These are phyloP conservation scores for Hirtodrosophila alboralis DNA, from an alignment of 2,888 invertebrate species.

Conservation along the genomic window DNA sequence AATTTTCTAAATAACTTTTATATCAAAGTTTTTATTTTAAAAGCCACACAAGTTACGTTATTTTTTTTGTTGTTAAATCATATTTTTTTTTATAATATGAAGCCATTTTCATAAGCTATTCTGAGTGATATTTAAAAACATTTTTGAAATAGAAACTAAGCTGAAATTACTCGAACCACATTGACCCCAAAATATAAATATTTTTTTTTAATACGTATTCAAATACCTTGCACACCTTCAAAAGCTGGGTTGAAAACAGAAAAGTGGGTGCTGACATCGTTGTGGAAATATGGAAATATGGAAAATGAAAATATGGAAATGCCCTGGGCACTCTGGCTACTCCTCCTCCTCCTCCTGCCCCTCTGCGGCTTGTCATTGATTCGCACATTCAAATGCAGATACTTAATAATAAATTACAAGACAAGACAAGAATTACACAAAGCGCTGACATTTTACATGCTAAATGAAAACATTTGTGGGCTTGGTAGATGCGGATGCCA, in stretches of 20 bases:
- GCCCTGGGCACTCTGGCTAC: constrained; percentile 30
- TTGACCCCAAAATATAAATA: constrained; percentile 7
- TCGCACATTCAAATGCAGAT: constrained; percentile 24
- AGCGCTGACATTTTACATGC: constrained; percentile 74
- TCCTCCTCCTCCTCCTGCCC: constrained; percentile 20
- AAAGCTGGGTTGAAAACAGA: constrained; percentile 21
- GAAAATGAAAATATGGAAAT: constrained; percentile 7
- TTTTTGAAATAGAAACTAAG: too few relatives aligned
- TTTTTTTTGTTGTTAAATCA: too few relatives aligned
- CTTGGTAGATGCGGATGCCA: constrained; percentile 55
- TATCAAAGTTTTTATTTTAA: too few relatives aligned
- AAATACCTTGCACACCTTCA: constrained; percentile 26
- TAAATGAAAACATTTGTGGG: constrained; percentile 72
- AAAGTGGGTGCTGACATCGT: constrained; percentile 21
- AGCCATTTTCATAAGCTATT: too few relatives aligned
- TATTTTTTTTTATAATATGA: too few relatives aligned
- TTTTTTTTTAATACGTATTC: constrained; percentile 7
- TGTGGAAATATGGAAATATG: neutral
- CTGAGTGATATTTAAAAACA: neutral
- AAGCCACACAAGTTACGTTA: too few relatives aligned
- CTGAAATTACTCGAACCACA: neutral
- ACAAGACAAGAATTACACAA: constrained; percentile 50
- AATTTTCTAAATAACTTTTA: too few relatives aligned
- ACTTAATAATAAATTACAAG: constrained; percentile 51
- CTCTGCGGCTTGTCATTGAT: constrained; percentile 34